Conservation (phyloP, 2,113 vertebrate genomes). For the Bettongia penicillata region DNA sequence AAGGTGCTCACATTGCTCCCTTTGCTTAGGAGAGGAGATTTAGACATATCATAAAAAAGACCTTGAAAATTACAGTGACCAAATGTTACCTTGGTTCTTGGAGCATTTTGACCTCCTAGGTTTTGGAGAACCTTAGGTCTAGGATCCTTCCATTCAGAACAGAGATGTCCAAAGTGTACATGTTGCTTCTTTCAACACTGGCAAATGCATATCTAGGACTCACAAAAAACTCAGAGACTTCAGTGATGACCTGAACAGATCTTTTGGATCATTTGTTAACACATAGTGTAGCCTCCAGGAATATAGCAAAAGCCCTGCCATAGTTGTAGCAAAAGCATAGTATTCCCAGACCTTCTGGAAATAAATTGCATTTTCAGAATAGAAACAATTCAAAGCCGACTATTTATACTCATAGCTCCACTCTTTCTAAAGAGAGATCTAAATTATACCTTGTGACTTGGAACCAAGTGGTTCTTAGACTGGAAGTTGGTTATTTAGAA, state of each 20-base stretch:
- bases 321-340: background rate
- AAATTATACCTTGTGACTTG: conserved; percentile 14
- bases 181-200: background rate
- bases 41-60: background rate
- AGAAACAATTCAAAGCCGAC: background rate
- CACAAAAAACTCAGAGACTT: background rate
- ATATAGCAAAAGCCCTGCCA: background rate
- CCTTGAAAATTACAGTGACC: background rate
- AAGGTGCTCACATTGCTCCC: background rate
- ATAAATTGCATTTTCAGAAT: background rate
- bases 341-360: conserved; percentile 13
- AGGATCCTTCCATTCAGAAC: background rate
- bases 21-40: background rate
- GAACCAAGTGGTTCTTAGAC: conserved; percentile 15
- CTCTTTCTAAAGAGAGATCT: background rate
- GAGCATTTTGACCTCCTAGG: background rate
- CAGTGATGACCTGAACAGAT: background rate
- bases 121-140: background rate
- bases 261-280: conserved; percentile 11
- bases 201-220: background rate
- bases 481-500: conserved; percentile 64
- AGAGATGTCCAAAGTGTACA: background rate
- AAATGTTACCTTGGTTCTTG: background rate
- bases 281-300: background rate
- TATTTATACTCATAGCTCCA: conserved; percentile 7